Evolutionary conservation across 2,113 vertebrate genomes (phyloP), one percentile per base, ranked within the genome.

Genomic region (Psammodynastes pulverulentus): DNA sequence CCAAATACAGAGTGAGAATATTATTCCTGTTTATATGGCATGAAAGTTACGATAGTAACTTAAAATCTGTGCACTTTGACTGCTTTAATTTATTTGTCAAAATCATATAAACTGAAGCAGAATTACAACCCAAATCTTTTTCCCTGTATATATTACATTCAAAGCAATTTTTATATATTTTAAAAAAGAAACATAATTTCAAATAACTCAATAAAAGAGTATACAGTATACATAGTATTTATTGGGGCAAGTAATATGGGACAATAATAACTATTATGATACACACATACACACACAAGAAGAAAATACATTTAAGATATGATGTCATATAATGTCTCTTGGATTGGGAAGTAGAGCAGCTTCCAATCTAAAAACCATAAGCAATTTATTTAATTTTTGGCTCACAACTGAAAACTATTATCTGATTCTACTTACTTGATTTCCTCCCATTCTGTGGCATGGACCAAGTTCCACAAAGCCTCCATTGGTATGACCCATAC

Each of bases 361-460:
- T 19, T 39, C 21, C 8, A 48, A 86, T 15, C 21, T 19, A 86
- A 58, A 86, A 91, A 51, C 79, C 49, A 29, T 3, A 52, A 17
- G 46, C 15, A 46, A 88, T 46, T n/a, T 53, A 3, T 43, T 39
- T 45, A 45, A 58, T 34, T 87, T 87, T 91, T 87, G 48, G 56
- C 85, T 53, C 56, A 23, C 26, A 53, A 56, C 53, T 91, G 67
- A 56, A 56, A 39, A 84, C 15, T 43, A n/a, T 54, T 43, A 24
- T 93, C 85, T 24, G 39, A 15, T n/a, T 54, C 24, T 85, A 88
- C 90, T 97, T 97, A 99, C 99, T 98, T 99, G 99, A 94, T 99
- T 99, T 49, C 99, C 99, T 24, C 99, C 99, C 99, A 99, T 99
- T 93, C 98, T 97, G 95, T 99, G 99, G 94, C 99, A 99, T 0